Evolutionary conservation across 2,888 invertebrate species (phyloP).

Genomic region (Arge pagana): DNA sequence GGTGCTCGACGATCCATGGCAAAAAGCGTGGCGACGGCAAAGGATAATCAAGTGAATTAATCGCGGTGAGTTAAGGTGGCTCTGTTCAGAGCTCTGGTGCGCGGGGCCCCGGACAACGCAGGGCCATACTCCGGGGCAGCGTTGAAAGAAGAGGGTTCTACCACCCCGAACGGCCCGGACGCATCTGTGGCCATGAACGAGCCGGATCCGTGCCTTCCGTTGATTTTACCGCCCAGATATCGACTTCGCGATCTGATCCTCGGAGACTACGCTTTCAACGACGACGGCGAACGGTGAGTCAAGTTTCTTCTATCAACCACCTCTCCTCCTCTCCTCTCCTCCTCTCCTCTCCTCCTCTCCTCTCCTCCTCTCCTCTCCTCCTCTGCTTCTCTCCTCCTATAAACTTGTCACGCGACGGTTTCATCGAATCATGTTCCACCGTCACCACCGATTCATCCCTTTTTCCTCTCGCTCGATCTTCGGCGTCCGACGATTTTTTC

Average conservation of each 20-base stretch:
- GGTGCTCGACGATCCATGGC: background rate
- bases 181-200: conserved; percentile 45
- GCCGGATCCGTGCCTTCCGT: conserved; percentile 55
- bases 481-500: too few relatives aligned
- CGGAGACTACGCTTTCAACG: conserved; percentile 77
- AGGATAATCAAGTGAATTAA: background rate
- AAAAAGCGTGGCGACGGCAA: background rate
- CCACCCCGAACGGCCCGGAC: conserved; percentile 21
- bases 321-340: too few relatives aligned
- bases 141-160: conserved; percentile 27
- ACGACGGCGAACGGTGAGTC: conserved; percentile 79
- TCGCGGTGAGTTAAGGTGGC: conserved; percentile 27
- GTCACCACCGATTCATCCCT: too few relatives aligned
- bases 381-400: too few relatives aligned
- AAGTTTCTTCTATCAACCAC: too few relatives aligned
- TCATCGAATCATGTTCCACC: too few relatives aligned
- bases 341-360: too few relatives aligned
- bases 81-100: conserved; percentile 32
- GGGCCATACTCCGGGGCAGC: conserved; percentile 28
- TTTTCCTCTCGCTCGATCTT: too few relatives aligned
- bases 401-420: too few relatives aligned
- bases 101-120: conserved; percentile 29
- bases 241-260: conserved; percentile 76
- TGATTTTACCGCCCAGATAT: conserved; percentile 70
- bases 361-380: too few relatives aligned